Conservation (phyloP, 2,797 vertebrate genomes). For the Melanotaenia pygmaea region DNA sequence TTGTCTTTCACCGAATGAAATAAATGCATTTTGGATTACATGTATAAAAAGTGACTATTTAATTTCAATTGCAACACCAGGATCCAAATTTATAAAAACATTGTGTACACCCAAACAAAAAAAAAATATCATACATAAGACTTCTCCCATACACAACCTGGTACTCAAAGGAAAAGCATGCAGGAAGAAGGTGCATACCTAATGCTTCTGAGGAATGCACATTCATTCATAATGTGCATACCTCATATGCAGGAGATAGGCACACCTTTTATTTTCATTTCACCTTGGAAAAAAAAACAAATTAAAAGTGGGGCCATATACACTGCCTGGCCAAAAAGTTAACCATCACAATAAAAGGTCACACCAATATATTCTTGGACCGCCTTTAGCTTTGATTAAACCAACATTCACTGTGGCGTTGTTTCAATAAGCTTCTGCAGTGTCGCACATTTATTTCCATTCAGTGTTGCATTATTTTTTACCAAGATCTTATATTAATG, state of each 20-base stretch:
- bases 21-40: constrained; percentile 21
- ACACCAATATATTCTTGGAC: too few species aligned
- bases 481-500: too few species aligned
- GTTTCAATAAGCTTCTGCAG: too few species aligned
- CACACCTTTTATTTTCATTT: not conserved
- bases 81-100: not conserved
- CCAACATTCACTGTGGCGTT: too few species aligned
- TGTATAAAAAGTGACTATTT: not conserved
- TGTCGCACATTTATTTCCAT: too few species aligned
- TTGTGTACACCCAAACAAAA: not conserved
- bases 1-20: constrained; percentile 20
- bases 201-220: not conserved
- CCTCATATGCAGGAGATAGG: not conserved
- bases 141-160: not conserved
- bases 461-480: too few species aligned
- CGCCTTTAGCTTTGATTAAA: too few species aligned
- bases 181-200: not conserved
- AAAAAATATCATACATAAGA: not conserved
- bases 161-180: not conserved
- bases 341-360: too few species aligned
- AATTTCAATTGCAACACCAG: not conserved
- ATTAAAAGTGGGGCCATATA: not conserved
- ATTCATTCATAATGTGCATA: not conserved
- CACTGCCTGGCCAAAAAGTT: too few species aligned
- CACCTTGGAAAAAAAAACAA: not conserved